Evolutionary conservation across 2,113 vertebrate species (phyloP), one percentile per base, ranked within the genome.

Genomic region (Perognathus longimembris): DNA sequence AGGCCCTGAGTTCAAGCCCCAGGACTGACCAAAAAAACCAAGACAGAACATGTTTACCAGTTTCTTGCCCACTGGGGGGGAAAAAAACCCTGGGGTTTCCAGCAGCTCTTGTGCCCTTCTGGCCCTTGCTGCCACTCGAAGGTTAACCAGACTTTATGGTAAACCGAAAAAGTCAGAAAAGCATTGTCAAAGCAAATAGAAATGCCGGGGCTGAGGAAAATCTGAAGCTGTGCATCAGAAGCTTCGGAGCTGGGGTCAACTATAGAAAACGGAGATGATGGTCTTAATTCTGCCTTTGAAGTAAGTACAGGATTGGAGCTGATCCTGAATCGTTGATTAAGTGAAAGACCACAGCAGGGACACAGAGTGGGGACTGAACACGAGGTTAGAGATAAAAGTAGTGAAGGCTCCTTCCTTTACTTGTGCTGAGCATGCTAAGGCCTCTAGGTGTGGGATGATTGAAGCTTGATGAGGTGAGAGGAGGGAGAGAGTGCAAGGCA

Each of bases 271-370:
- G 81, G 67, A 86, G 50, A 54, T 67, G 15, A 9, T 66, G 32
- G 22, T 59, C 84, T 87, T 93, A 69, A 85, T 67, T 80, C 85
- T 71, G 81, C 36, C 61, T 94, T 85, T 64, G 81, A 84, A 64
- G 40, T 78, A 76, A 42, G n/a, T 69, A 36, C 34, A 80, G 57
- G 36, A n/a, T 91, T 91, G 76, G 57, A 76, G 50, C 76, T 71
- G 45, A 24, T 79, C 42, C 66, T 84, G 82, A 54, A 67, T 66
- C 81, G 67, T 86, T 90, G 66, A 77, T 75, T 59, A 45, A 64
- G 74, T 17, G 67, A 64, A 57, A 85, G 59, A 82, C 64, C 42
- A 59, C 30, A 40, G 32, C 28, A 32, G 22, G 87, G 36, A 32
- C 34, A 18, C 28, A 32, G 66, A 63, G n/a, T 50, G 63, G 86